Base-by-base conservation (phyloP, 2,113 vertebrate genomes). In the Motacilla tschutschensis region DNA sequence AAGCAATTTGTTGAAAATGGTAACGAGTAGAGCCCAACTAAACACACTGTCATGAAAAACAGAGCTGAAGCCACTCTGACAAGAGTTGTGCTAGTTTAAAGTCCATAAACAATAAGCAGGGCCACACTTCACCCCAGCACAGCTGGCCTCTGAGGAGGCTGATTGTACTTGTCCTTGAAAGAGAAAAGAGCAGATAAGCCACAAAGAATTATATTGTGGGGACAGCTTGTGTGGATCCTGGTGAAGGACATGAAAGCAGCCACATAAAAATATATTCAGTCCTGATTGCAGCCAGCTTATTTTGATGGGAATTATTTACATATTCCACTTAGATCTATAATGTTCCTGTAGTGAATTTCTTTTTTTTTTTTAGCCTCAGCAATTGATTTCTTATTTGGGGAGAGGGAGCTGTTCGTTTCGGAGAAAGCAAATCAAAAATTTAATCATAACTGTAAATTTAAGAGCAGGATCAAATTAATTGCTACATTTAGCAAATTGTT, bases 161-260 rank as follows among this genome's bases (percentile, higher is more conserved):
- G 35, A 74, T 77, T 87, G 84, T 70, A 8, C 79, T 59, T 51
- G 79, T 70, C 69, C 79, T 84, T 90, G 76, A 85, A 89, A 85
- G 63, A 87, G 75, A 85, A 88, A 87, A 79, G 63, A 79, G 76
- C 51, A 92, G 71, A 85, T 79, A 84, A 73, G 51, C 71, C 89
- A 73, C 84, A 90, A 72, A 88, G 87, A 54, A 28, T 66, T 79
- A 72, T 13, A 38, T 48, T 90, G 76, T 93, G 47, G 64, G 82
- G 80, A 90, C 82, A 84, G 87, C 48, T 76, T 87, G 33, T 74
- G 8, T 89, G 72, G 64, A 50, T 36, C 47, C 29, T 58, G 47
- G 67, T 70, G 57, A 77, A 82, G 64, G 89, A 94, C 66, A 82
- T 85, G 84, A 94, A 94, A 93, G 87, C 51, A 81, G 51, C 31